Conservation (phyloP, 2,113 vertebrate species). For the Corythornis madagascariensis region DNA sequence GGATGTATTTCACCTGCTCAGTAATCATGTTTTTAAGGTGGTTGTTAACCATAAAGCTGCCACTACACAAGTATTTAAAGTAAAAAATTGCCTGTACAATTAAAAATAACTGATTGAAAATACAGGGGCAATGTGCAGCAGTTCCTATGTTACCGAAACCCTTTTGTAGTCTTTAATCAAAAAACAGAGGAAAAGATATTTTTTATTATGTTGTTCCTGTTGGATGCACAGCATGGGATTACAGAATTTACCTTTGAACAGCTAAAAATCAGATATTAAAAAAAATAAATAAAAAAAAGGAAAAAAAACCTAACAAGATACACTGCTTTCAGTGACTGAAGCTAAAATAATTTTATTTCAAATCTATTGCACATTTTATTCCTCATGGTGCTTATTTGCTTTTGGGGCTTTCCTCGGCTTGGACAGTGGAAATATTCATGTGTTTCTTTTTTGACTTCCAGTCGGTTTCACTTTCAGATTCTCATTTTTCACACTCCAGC, state of each 20-base stretch:
- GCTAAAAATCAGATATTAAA: not conserved
- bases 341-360: not conserved
- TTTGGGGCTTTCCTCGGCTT: not conserved
- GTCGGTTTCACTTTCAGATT: slow-evolving; percentile 64
- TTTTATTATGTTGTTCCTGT: not conserved
- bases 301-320: not conserved
- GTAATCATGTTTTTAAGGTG: not conserved
- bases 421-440: not conserved
- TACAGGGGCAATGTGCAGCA: rapidly evolving
- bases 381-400: not conserved
- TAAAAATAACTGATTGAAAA: not conserved
- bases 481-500: slow-evolving; percentile 21
- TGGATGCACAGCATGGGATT: not conserved
- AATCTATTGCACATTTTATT: not conserved
- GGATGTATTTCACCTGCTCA: not conserved
- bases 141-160: not conserved
- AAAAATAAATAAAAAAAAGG: no score
- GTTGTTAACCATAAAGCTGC: not conserved
- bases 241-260: not conserved
- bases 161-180: not conserved
- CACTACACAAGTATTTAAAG: not conserved
- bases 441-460: slow-evolving; percentile 26
- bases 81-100: not conserved
- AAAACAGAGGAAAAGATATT: not conserved
- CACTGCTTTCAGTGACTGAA: not conserved